phyloP scores from a whole-genome alignment of 2,797 vertebrate genomes.

The Thaleichthys pacificus region DNA sequence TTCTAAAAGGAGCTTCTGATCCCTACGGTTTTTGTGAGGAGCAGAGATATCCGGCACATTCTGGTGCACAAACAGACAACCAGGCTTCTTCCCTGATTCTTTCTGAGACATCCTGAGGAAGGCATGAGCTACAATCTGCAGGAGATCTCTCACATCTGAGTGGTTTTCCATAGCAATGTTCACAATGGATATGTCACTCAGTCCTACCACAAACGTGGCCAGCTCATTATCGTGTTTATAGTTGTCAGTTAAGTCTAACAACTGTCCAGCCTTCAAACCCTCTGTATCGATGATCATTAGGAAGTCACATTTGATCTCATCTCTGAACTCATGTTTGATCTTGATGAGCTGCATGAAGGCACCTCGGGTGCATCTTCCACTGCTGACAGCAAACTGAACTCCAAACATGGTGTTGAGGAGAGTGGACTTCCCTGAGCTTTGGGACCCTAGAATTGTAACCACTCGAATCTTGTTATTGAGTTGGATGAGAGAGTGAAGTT shows the following conservation, averaged over 20 bases:
- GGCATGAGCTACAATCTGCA: conserved; percentile 64
- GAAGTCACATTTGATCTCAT: background rate
- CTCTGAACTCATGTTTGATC: conserved; percentile 30
- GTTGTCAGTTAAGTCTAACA: no score
- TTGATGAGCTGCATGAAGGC: conserved; percentile 58
- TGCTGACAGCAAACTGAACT: conserved; percentile 61
- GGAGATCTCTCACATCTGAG: conserved; percentile 58
- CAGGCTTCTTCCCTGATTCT: conserved; percentile 49
- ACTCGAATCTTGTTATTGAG: background rate
- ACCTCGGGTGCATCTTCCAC: conserved; percentile 42
- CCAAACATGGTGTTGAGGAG: conserved; percentile 24
- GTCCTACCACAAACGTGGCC: background rate
- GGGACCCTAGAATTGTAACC: conserved; percentile 19
- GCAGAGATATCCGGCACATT: conserved; percentile 61
- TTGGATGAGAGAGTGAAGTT: no score
- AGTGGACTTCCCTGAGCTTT: conserved; percentile 20
- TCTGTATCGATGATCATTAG: no score
- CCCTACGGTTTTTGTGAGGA: conserved; percentile 34
- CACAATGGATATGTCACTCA: conserved; percentile 50
- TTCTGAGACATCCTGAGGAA: conserved; percentile 62
- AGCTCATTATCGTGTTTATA: no score
- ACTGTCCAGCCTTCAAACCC: no score
- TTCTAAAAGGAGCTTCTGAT: conserved; percentile 50
- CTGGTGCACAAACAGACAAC: conserved; percentile 69
- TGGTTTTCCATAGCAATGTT: conserved; percentile 63